Conservation (phyloP, 2,113 vertebrate species). For the Mirounga angustirostris region DNA sequence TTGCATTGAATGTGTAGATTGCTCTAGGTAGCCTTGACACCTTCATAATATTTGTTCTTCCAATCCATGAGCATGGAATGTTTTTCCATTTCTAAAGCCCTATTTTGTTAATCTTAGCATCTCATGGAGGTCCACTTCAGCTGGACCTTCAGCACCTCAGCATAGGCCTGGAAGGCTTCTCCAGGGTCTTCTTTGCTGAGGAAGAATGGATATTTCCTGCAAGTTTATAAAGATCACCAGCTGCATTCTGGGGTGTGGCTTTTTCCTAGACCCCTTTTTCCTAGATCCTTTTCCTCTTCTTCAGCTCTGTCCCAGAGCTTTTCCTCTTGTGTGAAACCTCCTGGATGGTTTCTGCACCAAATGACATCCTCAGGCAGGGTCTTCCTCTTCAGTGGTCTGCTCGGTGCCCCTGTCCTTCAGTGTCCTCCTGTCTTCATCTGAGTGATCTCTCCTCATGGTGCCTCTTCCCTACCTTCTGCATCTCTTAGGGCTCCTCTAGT, state of each 20-base stretch:
- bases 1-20: too few species aligned
- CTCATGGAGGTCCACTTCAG: constrained; percentile 89
- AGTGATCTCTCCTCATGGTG: constrained; percentile 87
- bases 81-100: constrained; percentile 58
- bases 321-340: constrained; percentile 96
- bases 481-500: constrained; percentile 92
- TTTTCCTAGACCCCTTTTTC: constrained; percentile 91
- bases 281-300: constrained; percentile 93
- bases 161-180: constrained; percentile 93
- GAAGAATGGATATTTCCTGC: constrained; percentile 93
- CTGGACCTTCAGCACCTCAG: constrained; percentile 73
- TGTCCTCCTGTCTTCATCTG: constrained; percentile 95
- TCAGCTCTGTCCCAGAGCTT: constrained; percentile 94
- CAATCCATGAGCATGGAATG: too few species aligned
- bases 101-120: constrained; percentile 95
- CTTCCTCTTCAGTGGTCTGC: constrained; percentile 92
- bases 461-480: constrained; percentile 90
- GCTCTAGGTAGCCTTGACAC: too few species aligned
- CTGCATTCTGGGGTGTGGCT: constrained; percentile 92
- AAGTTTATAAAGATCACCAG: constrained; percentile 93
- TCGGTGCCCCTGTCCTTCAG: constrained; percentile 93
- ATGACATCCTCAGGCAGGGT: constrained; percentile 92
- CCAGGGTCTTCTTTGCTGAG: constrained; percentile 94
- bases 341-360: constrained; percentile 95
- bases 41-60: too few species aligned